These are phyloP conservation scores for Gallinago nigripennis DNA, from an alignment of 2,797 vertebrate genomes.

Conservation along the genomic window DNA sequence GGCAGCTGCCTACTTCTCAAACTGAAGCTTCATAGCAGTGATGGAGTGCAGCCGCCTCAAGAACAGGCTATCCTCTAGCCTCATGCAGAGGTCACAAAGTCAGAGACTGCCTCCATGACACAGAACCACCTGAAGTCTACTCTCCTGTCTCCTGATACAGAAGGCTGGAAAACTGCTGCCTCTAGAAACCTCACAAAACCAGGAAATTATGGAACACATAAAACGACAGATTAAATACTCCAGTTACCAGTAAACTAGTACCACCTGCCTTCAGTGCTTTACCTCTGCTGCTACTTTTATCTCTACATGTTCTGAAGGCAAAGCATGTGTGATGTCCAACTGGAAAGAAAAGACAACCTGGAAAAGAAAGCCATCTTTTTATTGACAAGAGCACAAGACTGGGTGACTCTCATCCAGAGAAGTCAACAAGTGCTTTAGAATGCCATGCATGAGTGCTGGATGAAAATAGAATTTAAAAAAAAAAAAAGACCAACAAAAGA, in stretches of 20 bases:
- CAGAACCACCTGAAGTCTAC: rapidly evolving
- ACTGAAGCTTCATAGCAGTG: rapidly evolving
- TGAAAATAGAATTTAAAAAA: not conserved
- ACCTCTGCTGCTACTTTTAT: not conserved
- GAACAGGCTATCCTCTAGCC: rapidly evolving
- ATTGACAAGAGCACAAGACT: not conserved
- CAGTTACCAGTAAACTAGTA: not conserved
- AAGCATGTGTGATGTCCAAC: not conserved
- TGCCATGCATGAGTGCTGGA: rapidly evolving
- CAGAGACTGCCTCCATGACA: not conserved
- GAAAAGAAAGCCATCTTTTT: not conserved
- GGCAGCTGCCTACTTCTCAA: not conserved
- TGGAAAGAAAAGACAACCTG: not conserved
- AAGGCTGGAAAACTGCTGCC: not conserved
- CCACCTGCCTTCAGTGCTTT: not conserved
- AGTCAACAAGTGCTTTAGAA: not conserved
- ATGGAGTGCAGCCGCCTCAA: not conserved
- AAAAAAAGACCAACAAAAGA: too few species aligned
- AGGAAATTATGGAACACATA: not conserved
- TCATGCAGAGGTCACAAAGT: rapidly evolving
- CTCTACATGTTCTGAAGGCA: not conserved
- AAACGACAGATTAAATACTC: not conserved
- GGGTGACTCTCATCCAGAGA: not conserved
- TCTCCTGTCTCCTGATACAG: too few species aligned
- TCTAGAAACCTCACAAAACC: not conserved